Percentiles rank a stretch among this genome's conserved stretches.
Evolutionary conservation across 2,888 invertebrate genomes (phyloP).

Genomic region (Chalcosyrphus nemorum): DNA sequence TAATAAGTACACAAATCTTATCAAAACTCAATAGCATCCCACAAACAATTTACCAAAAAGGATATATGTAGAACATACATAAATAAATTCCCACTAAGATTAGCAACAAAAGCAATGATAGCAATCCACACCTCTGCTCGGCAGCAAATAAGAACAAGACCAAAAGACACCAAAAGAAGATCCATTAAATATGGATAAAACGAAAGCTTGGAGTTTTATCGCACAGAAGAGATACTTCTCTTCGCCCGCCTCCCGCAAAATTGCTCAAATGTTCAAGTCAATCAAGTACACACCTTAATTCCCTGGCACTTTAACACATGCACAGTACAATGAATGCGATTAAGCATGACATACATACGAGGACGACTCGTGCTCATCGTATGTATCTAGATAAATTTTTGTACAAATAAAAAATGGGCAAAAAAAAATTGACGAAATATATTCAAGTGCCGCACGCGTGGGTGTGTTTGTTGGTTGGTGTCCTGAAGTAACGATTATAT

Average conservation of each 20-base stretch:
- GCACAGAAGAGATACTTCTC: not conserved
- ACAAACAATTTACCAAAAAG: not conserved
- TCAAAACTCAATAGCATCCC: not conserved
- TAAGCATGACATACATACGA: not conserved
- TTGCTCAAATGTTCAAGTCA: not conserved
- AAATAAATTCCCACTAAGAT: not conserved
- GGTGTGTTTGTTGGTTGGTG: not conserved
- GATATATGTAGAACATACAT: not conserved
- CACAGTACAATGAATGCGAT: not conserved
- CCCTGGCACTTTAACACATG: conserved; percentile 17
- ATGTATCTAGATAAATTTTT: too few relatives aligned
- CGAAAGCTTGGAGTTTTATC: not conserved
- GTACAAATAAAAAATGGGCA: conserved; percentile 42
- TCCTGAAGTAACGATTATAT: conserved; percentile 14
- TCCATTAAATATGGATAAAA: conserved; percentile 9
- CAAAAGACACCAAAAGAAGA: not conserved
- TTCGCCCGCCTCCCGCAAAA: not conserved
- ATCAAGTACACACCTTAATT: conserved; percentile 35
- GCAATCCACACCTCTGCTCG: not conserved
- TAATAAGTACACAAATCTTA: too few relatives aligned
- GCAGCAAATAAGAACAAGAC: too few relatives aligned
- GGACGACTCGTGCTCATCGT: too few relatives aligned
- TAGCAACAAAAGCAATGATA: not conserved
- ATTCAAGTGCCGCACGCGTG: conserved; percentile 5
- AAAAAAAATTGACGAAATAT: conserved; percentile 34